Conservation (phyloP, 2,797 vertebrate species). For the Anas acuta region DNA sequence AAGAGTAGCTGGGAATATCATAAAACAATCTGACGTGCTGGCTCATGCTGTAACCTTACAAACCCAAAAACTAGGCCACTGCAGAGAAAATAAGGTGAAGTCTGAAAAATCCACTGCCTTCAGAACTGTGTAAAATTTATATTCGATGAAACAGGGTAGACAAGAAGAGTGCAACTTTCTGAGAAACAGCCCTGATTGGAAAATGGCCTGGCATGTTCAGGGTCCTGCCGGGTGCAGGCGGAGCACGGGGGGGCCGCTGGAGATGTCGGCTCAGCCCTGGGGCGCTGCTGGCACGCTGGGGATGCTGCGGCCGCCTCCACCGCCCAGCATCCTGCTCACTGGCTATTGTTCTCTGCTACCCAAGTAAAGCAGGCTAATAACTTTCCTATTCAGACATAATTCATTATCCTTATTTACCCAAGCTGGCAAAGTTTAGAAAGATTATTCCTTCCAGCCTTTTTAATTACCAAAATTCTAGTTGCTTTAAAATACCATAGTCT, state of each 20-base stretch:
- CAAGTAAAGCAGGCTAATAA: background rate
- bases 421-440: constrained; percentile 70
- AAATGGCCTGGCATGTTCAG: too few relatives aligned
- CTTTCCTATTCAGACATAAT: constrained; percentile 52
- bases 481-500: constrained; percentile 78
- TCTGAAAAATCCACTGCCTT: background rate
- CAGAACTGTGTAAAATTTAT: fast-evolving
- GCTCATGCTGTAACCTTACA: background rate
- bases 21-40: background rate
- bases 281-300: fast-evolving
- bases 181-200: background rate
- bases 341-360: too few relatives aligned
- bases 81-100: fast-evolving
- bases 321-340: too few relatives aligned
- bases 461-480: constrained; percentile 81
- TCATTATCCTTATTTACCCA: constrained; percentile 72
- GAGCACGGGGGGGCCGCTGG: too few relatives aligned
- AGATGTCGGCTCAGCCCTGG: too few relatives aligned
- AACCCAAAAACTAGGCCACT: background rate
- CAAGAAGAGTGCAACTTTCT: background rate
- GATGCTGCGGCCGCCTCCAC: too few relatives aligned
- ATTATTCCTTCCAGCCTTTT: constrained; percentile 76
- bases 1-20: background rate
- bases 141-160: fast-evolving
- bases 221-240: too few relatives aligned